phyloP scores from a whole-genome alignment of 2,888 invertebrate species.

The Xestia rhomboidea region DNA sequence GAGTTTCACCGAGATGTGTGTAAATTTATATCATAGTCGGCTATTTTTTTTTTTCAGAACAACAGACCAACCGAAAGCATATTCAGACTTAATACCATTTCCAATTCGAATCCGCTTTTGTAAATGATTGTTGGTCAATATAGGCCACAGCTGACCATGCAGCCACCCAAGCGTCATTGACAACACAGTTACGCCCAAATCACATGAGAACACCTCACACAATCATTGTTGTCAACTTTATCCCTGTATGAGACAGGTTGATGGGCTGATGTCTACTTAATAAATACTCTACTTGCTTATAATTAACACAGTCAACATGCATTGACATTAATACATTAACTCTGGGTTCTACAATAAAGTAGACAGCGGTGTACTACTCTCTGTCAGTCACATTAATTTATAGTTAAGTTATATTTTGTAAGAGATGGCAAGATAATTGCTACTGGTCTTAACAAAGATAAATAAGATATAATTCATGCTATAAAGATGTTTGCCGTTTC shows the following conservation, averaged over 20 bases:
- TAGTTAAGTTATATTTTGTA: background rate
- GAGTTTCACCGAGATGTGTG: slow-evolving; percentile 1
- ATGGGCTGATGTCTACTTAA: slow-evolving; percentile 15
- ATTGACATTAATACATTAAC: background rate
- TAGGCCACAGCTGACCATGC: slow-evolving; percentile 7
- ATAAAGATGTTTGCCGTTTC: background rate
- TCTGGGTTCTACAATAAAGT: background rate
- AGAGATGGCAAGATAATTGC: background rate
- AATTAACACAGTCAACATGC: background rate
- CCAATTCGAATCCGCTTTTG: background rate
- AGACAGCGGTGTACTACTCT: background rate
- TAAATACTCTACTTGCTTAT: background rate
- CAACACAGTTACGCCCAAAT: slow-evolving; percentile 49
- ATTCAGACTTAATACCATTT: background rate
- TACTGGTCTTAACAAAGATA: background rate
- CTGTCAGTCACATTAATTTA: background rate
- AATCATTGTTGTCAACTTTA: slow-evolving; percentile 40
- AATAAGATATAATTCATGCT: background rate
- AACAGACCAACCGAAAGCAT: background rate
- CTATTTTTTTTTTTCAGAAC: background rate
- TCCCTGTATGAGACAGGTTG: slow-evolving; percentile 18
- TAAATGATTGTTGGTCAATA: slow-evolving; percentile 25
- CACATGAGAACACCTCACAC: slow-evolving; percentile 57
- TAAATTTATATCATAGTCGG: background rate
- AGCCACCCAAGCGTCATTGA: slow-evolving; percentile 55